Evolutionary conservation across 2,113 vertebrate species (phyloP).

Genomic region (Pipra filicauda): DNA sequence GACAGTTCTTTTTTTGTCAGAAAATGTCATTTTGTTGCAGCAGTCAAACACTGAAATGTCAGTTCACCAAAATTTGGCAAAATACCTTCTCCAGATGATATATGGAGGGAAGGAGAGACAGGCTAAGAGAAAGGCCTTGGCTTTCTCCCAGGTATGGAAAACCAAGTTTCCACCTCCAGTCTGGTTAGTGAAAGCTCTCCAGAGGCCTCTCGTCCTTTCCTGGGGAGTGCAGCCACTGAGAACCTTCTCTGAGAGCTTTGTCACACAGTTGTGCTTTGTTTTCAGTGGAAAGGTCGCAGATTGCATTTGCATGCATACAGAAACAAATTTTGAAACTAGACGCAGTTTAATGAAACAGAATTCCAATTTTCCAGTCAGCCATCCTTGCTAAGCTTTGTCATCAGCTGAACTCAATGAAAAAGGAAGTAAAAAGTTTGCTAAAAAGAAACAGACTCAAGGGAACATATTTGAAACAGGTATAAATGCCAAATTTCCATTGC

Average conservation of each 20-base stretch:
- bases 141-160: slow-evolving; percentile 31
- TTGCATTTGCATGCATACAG: neutral
- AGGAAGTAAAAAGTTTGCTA: slow-evolving; percentile 9
- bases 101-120: neutral
- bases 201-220: neutral
- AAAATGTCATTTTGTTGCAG: slow-evolving; percentile 20
- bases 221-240: neutral
- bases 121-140: slow-evolving; percentile 12
- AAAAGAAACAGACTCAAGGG: slow-evolving; percentile 24
- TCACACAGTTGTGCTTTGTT: neutral
- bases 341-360: neutral
- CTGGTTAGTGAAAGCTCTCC: neutral
- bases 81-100: slow-evolving; percentile 24
- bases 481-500: slow-evolving; percentile 39
- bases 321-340: slow-evolving; percentile 4
- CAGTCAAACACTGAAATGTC: slow-evolving; percentile 9
- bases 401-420: neutral
- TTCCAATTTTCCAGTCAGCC: slow-evolving; percentile 16
- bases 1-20: neutral
- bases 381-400: neutral
- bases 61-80: slow-evolving; percentile 48
- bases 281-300: neutral
- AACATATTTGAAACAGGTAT: neutral
- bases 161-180: neutral
- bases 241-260: neutral